Percentiles rank a stretch among this genome's conserved stretches.
Evolutionary conservation across 1,140 invertebrate species (phyloP).

Genomic region (Drosophila asahinai): DNA sequence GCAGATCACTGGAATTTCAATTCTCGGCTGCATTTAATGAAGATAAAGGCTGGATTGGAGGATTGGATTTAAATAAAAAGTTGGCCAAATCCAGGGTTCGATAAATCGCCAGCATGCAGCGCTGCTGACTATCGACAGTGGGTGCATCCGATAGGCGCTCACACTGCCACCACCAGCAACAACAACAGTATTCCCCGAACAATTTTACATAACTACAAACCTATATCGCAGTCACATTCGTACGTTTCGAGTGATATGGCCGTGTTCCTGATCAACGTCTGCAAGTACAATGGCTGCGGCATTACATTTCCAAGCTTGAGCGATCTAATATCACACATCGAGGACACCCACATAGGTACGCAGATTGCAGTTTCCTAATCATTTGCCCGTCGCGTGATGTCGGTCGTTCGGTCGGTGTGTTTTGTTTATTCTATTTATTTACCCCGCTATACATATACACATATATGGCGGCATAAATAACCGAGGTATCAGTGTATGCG

Average conservation of each 20-base stretch:
- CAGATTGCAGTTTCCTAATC: constrained; percentile 52
- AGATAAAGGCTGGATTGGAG: not conserved
- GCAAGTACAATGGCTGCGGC: constrained; percentile 94
- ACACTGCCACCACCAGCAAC: constrained; percentile 37
- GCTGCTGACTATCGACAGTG: constrained; percentile 47
- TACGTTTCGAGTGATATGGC: constrained; percentile 86
- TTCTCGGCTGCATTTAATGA: constrained; percentile 33
- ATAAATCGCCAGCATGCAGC: constrained; percentile 31
- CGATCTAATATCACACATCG: constrained; percentile 93
- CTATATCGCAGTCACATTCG: constrained; percentile 77
- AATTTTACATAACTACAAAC: constrained; percentile 65
- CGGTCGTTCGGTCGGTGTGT: constrained; percentile 56
- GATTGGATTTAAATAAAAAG: constrained; percentile 21
- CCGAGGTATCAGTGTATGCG: constrained; percentile 9
- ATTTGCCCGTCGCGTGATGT: constrained; percentile 75
- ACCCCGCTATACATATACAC: constrained; percentile 32
- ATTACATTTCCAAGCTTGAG: constrained; percentile 91
- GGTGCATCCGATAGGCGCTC: constrained; percentile 52
- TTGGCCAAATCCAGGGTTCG: constrained; percentile 34
- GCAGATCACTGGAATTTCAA: not conserved
- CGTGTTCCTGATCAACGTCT: constrained; percentile 94
- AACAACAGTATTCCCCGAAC: constrained; percentile 69
- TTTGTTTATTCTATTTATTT: constrained; percentile 83
- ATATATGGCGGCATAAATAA: constrained; percentile 39
- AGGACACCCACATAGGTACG: constrained; percentile 94